These are phyloP conservation scores for Drosophila rhopaloa DNA, from an alignment of 1,140 invertebrate species.

Conservation along the genomic window DNA sequence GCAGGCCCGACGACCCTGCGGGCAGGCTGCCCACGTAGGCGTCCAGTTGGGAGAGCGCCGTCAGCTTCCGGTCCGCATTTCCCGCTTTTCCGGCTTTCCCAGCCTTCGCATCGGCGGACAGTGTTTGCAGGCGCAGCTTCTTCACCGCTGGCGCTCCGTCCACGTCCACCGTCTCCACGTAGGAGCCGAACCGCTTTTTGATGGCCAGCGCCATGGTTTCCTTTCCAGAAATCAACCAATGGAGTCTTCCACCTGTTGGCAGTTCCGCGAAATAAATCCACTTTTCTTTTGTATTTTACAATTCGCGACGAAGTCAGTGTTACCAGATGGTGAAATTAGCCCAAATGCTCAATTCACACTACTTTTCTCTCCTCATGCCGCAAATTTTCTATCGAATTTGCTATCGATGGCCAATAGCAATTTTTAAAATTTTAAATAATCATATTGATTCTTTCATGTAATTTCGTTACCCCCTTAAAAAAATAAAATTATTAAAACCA, in stretches of 20 bases:
- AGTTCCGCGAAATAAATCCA: neutral
- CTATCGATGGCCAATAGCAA: no score
- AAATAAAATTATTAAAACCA: no score
- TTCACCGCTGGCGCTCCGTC: slow-evolving; percentile 57
- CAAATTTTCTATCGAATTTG: no score
- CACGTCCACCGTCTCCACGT: slow-evolving; percentile 59
- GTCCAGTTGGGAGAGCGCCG: slow-evolving; percentile 57
- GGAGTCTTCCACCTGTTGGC: neutral
- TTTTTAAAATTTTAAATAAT: no score
- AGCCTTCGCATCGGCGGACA: slow-evolving; percentile 24
- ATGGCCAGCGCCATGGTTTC: slow-evolving; percentile 63
- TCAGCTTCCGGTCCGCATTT: slow-evolving; percentile 38
- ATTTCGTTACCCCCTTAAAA: no score
- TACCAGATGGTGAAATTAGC: no score
- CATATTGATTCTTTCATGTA: no score
- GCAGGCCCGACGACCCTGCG: neutral
- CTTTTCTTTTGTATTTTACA: no score
- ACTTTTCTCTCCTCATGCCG: no score
- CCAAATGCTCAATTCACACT: no score
- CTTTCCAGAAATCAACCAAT: neutral
- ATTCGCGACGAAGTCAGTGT: no score
- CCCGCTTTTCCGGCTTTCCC: slow-evolving; percentile 33
- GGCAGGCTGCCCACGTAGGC: slow-evolving; percentile 40
- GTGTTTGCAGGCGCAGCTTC: slow-evolving; percentile 69
- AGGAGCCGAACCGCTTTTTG: slow-evolving; percentile 45